phyloP scores from a whole-genome alignment of 2,113 vertebrate species.

The Brevimyrus niger region DNA sequence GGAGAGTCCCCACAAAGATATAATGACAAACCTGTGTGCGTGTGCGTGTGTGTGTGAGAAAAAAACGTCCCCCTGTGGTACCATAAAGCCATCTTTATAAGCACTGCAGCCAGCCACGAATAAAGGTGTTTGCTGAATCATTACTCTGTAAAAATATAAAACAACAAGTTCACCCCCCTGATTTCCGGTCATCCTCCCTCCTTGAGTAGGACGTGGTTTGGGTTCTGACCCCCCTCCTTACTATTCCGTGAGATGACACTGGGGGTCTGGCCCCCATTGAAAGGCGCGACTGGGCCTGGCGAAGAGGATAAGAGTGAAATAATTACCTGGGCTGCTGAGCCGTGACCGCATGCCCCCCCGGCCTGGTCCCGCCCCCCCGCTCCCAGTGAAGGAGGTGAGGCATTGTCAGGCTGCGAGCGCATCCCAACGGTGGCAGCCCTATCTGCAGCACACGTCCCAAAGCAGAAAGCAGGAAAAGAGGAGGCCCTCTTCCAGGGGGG shows the following conservation, averaged over 20 bases:
- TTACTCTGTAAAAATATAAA: neutral
- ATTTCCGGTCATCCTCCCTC: constrained; percentile 3
- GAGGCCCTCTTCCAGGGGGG: neutral
- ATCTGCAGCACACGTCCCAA: constrained; percentile 40
- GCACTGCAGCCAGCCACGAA: neutral
- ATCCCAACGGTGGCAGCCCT: constrained; percentile 49
- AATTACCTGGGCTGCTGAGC: constrained; percentile 72
- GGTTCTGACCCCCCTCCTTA: constrained; percentile 31
- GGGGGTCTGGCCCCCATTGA: constrained; percentile 53
- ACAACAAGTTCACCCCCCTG: constrained; percentile 1
- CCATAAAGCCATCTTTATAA: neutral
- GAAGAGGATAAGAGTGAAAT: constrained; percentile 70
- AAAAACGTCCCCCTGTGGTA: neutral
- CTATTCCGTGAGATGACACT: constrained; percentile 38
- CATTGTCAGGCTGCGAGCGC: constrained; percentile 58
- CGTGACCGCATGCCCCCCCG: constrained; percentile 62
- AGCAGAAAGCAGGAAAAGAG: constrained; percentile 27
- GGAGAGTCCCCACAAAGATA: too few species aligned
- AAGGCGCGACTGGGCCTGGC: constrained; percentile 62
- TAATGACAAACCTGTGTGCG: too few species aligned
- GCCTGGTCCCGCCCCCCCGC: constrained; percentile 36
- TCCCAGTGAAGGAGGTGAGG: constrained; percentile 56
- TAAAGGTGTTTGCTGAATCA: neutral
- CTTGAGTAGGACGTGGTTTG: constrained; percentile 33
- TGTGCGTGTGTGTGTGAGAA: too few species aligned